Evolutionary conservation across 2,888 invertebrate genomes (phyloP), one percentile per base, ranked within the genome.

Genomic region (Melanostoma mellinum): DNA sequence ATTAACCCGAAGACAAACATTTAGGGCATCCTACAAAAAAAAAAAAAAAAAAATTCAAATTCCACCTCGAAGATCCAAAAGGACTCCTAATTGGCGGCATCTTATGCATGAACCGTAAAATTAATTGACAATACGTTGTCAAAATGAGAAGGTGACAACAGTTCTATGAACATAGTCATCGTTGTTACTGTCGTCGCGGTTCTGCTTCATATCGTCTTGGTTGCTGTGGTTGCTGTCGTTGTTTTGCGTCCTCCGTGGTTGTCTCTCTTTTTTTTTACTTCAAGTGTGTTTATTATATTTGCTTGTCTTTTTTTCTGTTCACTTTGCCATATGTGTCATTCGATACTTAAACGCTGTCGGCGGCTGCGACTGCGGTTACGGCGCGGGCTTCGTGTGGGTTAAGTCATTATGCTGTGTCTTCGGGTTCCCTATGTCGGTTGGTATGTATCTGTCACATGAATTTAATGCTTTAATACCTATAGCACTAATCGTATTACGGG

Each of bases 381-480:
- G 65, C 84, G 73, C 84, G 79, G 79, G 84, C 84, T 84, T 84
- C 84, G 84, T 84, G 84, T 84, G 84, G 84, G 84, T 84, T 84
- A 84, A 84, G 84, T 84, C 84, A 84, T 84, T 84, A 84, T 84
- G 79, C 79, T 84, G 65, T 75, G 79, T 84, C 79, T 74, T 78
- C 74, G 84, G 74, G 60, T 65, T 74, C 74, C 74, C 79, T 79
- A 63, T 85, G 67, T 80, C 75, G 84, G 81, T 76, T 67, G 82
- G 79, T 75, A 65, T 85, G 85, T 87, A 85, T 87, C 85, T 88
- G 88, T 88, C 88, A 87, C 89, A 89, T 89, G 89, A 89, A 90
- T 90, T 90, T 89, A 90, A 90, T 89, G 90, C 91, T 91, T 90
- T 90, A 90, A 91, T 90, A 89, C 90, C 90, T 91, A 84, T 84